phyloP scores from a whole-genome alignment of 2,888 invertebrate species.

The Caenorhabditis zanzibari region DNA sequence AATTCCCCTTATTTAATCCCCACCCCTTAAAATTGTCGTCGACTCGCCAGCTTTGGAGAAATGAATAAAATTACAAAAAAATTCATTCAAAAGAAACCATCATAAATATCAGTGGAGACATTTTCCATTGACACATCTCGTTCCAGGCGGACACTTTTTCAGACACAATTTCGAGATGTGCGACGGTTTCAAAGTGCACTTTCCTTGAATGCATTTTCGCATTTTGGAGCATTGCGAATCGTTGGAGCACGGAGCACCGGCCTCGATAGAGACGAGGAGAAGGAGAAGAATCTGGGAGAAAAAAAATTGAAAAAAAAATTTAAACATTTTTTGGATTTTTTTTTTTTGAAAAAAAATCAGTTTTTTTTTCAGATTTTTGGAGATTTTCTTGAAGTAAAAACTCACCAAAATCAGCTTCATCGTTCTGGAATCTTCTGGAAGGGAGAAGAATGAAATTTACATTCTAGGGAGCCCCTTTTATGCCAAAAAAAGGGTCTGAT shows the following conservation, averaged over 20 bases:
- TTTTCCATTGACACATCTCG: background rate
- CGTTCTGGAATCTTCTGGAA: background rate
- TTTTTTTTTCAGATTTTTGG: no score
- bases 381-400: slow-evolving; percentile 3
- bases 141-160: background rate
- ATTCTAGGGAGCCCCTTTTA: no score
- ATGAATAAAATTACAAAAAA: slow-evolving; percentile 1
- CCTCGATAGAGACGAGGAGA: background rate
- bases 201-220: background rate
- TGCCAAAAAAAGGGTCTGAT: no score
- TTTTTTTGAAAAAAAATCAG: slow-evolving; percentile 8
- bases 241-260: background rate
- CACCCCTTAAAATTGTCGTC: no score
- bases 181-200: background rate
- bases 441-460: background rate
- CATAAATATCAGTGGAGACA: background rate
- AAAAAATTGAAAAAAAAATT: background rate
- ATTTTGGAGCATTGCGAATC: background rate
- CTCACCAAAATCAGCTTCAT: background rate
- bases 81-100: background rate
- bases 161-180: background rate
- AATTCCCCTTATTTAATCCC: no score
- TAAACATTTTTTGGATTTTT: no score
- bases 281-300: background rate
- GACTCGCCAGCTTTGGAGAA: background rate